Conservation (phyloP, 2,113 vertebrate genomes). For the Prolemur simus region DNA sequence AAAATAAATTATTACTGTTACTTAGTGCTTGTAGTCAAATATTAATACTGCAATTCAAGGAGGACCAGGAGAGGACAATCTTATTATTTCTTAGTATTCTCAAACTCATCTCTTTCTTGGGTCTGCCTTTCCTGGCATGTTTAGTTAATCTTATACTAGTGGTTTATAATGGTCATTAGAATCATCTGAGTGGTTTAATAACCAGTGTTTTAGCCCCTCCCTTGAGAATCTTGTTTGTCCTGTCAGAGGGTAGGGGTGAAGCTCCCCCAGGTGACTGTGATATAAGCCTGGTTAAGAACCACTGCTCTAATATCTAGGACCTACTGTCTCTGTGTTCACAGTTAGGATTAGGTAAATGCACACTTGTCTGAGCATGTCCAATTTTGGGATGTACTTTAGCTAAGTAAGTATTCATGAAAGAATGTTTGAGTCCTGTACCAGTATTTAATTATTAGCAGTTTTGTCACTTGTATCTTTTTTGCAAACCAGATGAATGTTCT, state of each 20-base stretch:
- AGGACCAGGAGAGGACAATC: background rate
- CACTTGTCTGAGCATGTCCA: background rate
- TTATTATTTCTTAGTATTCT: conserved; percentile 22
- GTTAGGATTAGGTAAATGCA: background rate
- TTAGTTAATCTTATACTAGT: background rate
- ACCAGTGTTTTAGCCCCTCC: background rate
- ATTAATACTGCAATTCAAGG: background rate
- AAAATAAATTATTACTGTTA: conserved; percentile 9
- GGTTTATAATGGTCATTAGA: conserved; percentile 21
- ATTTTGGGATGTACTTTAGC: background rate
- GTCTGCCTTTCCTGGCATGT: background rate
- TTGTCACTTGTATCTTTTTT: conserved; percentile 2
- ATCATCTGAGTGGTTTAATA: conserved; percentile 32
- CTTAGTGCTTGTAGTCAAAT: conserved; percentile 8
- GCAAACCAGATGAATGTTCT: background rate
- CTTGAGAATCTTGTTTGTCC: conserved; percentile 1
- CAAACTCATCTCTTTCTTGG: background rate
- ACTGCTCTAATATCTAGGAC: background rate
- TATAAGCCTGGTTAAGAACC: background rate
- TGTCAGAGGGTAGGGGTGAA: background rate
- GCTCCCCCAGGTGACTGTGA: background rate
- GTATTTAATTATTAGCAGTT: conserved; percentile 33
- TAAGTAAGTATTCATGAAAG: background rate
- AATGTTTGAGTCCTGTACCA: background rate
- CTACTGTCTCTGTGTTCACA: background rate